These are phyloP conservation scores for Staurois parvus DNA, from an alignment of 2,797 vertebrate species.

Conservation along the genomic window DNA sequence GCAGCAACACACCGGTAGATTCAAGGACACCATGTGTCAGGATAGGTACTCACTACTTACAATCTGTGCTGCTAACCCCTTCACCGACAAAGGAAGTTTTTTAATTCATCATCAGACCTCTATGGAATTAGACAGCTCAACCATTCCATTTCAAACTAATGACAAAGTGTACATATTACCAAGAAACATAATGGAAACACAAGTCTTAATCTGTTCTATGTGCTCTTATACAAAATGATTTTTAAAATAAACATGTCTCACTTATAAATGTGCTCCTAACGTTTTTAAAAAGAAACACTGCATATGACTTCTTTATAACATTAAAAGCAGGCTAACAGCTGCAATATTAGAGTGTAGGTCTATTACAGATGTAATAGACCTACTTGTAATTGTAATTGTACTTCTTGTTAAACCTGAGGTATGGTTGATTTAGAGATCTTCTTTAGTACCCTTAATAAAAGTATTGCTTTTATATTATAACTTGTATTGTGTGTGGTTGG, in stretches of 20 bases:
- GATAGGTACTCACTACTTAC: constrained; percentile 63
- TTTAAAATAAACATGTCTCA: neutral
- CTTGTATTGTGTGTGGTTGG: neutral
- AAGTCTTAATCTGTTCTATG: neutral
- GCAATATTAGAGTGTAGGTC: neutral
- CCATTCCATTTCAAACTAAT: neutral
- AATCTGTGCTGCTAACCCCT: constrained; percentile 53
- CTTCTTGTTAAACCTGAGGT: neutral
- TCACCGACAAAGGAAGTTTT: constrained; percentile 20
- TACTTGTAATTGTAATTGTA: too few species aligned
- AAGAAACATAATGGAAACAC: neutral
- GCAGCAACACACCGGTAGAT: constrained; percentile 62
- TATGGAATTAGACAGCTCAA: neutral
- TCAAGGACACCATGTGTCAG: constrained; percentile 67
- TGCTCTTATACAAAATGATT: neutral
- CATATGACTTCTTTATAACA: too few species aligned
- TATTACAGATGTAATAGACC: too few species aligned
- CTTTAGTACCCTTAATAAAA: neutral
- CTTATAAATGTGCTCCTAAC: neutral
- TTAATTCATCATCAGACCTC: constrained; percentile 19
- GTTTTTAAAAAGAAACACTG: neutral
- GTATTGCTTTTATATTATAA: neutral
- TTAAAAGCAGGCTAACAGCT: too few species aligned
- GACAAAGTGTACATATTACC: neutral
- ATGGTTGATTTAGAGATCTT: neutral